A percentile compares a stretch with the other conserved stretches of the same genome.
phyloP scores from a whole-genome alignment of 2,797 vertebrate species.

The Lepus townsendii region DNA sequence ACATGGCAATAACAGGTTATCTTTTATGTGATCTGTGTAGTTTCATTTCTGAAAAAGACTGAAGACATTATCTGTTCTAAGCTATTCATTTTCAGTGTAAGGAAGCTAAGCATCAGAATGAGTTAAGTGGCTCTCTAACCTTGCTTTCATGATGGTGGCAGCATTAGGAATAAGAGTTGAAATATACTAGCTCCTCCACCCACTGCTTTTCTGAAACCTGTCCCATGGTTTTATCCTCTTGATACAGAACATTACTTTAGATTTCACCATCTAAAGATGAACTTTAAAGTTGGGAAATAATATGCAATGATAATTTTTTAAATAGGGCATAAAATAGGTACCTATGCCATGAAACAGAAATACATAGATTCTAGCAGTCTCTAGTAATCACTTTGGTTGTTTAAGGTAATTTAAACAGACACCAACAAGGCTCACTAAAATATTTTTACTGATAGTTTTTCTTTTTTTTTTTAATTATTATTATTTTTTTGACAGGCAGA shows the following conservation, averaged over 20 bases:
- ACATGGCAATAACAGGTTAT: not conserved
- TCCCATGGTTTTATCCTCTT: not conserved
- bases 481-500: not conserved
- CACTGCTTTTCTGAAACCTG: not conserved
- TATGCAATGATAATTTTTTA: conserved; percentile 3
- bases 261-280: conserved; percentile 63
- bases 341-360: conserved; percentile 2
- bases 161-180: not conserved
- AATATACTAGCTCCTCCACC: not conserved
- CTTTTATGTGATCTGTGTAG: not conserved
- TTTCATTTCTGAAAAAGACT: conserved; percentile 50
- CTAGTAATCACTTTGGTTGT: not conserved
- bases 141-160: not conserved
- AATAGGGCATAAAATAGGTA: not conserved
- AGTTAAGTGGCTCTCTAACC: not conserved
- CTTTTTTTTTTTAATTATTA: not conserved
- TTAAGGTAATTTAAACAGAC: not conserved
- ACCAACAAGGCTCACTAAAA: not conserved
- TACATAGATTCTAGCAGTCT: not conserved
- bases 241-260: not conserved
- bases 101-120: not conserved
- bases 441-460: conserved; percentile 38
- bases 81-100: not conserved
- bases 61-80: not conserved
- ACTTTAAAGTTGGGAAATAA: conserved; percentile 64